These are phyloP conservation scores for Paelopatides confundens DNA, from an alignment of 53 echinoderm and acorn worm species.

Conservation along the genomic window DNA sequence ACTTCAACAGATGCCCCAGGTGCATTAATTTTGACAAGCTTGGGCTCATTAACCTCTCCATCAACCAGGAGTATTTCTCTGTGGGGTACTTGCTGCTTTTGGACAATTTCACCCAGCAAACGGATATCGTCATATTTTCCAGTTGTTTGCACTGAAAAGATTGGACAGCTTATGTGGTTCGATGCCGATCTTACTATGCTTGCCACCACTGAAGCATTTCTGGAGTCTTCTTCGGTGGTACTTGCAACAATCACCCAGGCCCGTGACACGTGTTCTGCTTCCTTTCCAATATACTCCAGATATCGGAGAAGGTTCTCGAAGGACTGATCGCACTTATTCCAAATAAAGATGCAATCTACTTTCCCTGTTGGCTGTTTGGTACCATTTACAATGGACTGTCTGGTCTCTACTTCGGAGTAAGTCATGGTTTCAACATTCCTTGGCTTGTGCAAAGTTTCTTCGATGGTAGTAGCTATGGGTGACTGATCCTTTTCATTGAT, in stretches of 20 bases:
- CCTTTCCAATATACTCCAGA: conserved; percentile 14
- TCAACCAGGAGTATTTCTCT: conserved; percentile 52
- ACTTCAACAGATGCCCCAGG: conserved; percentile 49
- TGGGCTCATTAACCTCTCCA: conserved; percentile 42
- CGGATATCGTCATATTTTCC: conserved; percentile 49
- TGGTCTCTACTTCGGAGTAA: not conserved
- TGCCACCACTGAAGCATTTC: conserved; percentile 38
- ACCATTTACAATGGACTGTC: conserved; percentile 26
- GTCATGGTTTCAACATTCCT: not conserved
- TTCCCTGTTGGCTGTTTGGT: not conserved
- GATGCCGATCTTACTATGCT: conserved; percentile 74
- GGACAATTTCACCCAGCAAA: conserved; percentile 2
- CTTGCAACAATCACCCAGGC: conserved; percentile 66
- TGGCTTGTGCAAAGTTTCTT: not conserved
- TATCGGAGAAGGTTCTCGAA: conserved; percentile 21
- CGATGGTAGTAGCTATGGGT: not conserved
- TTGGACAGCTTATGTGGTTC: conserved; percentile 68
- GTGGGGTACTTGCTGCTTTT: conserved; percentile 25
- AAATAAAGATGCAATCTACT: conserved; percentile 14
- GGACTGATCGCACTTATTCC: not conserved
- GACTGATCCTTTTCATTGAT: not conserved
- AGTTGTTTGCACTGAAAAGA: conserved; percentile 59
- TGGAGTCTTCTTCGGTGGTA: conserved; percentile 34
- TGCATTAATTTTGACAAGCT: conserved; percentile 48
- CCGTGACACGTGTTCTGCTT: not conserved